phyloP scores from a whole-genome alignment of 2,797 vertebrate genomes.

The Vultur gryphus region DNA sequence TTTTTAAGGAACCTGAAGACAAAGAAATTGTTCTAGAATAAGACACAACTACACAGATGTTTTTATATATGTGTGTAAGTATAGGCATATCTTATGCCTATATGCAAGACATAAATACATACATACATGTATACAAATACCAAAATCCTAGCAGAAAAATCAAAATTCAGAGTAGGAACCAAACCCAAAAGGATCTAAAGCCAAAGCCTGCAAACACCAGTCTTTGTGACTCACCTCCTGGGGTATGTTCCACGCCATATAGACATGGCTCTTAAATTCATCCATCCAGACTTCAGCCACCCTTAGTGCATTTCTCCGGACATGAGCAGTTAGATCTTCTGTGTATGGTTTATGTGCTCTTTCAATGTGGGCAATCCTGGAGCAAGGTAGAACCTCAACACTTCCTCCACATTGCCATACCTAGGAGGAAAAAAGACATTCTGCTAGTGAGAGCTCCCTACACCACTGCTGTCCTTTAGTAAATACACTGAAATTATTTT shows the following conservation, averaged over 20 bases:
- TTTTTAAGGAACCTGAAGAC: not conserved
- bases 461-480: not conserved
- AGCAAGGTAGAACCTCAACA: constrained; percentile 95
- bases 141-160: not conserved
- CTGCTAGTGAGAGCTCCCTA: not conserved
- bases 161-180: not conserved
- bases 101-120: not conserved
- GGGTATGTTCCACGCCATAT: constrained; percentile 98
- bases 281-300: constrained; percentile 99
- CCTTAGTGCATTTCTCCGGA: constrained; percentile 91
- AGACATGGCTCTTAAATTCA: constrained; percentile 97
- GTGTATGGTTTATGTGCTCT: constrained; percentile 97
- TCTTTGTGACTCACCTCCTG: constrained; percentile 82
- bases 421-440: constrained; percentile 61
- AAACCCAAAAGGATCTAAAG: not conserved
- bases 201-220: not conserved
- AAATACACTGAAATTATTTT: not conserved
- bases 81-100: not conserved
- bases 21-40: not conserved
- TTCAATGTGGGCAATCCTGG: constrained; percentile 94
- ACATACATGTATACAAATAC: not conserved
- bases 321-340: constrained; percentile 89
- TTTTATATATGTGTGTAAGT: not conserved
- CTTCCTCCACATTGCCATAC: constrained; percentile 97
- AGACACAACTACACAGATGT: not conserved